Evolutionary conservation across 1,140 invertebrate species (phyloP), one percentile per base, ranked within the genome.

Genomic region (Protaetia brevitarsis): DNA sequence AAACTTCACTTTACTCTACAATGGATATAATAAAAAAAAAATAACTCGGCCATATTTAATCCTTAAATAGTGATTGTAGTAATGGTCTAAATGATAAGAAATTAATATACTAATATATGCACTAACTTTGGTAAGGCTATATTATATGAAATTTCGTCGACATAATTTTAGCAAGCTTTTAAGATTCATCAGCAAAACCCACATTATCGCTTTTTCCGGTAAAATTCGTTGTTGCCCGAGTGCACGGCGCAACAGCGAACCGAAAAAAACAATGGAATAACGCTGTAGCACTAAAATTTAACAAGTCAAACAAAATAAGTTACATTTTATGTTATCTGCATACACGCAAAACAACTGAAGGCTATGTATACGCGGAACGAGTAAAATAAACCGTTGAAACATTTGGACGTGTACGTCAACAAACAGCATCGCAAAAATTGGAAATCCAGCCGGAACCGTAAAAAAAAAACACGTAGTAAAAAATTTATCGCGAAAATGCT

Each of bases 291-390:
- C 13, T 51, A 51, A 51, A 51, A 51, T 51, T 51, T 51, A 51
- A 51, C 41, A 51, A 51, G 41, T 51, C 41, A 51, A 51, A 51
- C 41, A 51, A 51, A 51, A 51, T 51, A 51, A 51, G 41, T 51
- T 51, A 51, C 41, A 51, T 51, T 51, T 51, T 51, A 51, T 51
- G 41, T 51, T 51, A 51, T 19, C 41, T 51, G 41, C 41, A 51
- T 51, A 51, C 41, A 51, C 41, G 41, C 41, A 51, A 51, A 51
- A 51, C 41, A 51, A 51, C 41, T 19, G 41, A 51, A 51, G 41
- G 41, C 41, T 51, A 51, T 51, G 41, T 19, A 19, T 23, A 51
- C 19, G 41, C 10, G 41, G 41, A 51, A 51, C 41, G 26, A 51
- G 41, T 51, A 19, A 51, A 51, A 51, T 51, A 51, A 51, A 51